Evolutionary conservation across 2,797 vertebrate species (phyloP).

Genomic region (Psittacula echo): DNA sequence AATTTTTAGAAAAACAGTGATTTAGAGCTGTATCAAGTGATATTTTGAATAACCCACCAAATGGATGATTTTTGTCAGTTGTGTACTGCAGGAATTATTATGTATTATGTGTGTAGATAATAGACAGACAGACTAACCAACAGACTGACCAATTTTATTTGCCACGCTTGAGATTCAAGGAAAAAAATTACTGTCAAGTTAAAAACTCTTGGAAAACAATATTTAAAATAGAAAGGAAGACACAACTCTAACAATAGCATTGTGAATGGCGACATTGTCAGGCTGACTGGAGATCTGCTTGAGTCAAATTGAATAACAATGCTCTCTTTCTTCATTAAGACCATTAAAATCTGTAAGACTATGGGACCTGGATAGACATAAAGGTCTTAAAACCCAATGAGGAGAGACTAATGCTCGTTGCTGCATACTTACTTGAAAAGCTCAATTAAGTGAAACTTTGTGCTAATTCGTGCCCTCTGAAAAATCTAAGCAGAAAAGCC

Average conservation of each 20-base stretch:
- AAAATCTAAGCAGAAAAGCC: constrained; percentile 21
- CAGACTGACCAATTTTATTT: neutral
- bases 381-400: constrained; percentile 53
- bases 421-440: constrained; percentile 18
- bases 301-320: constrained; percentile 63
- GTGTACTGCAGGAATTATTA: neutral
- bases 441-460: constrained; percentile 57
- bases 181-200: neutral
- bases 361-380: constrained; percentile 33
- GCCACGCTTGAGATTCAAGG: neutral
- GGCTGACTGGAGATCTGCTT: constrained; percentile 44
- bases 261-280: constrained; percentile 37
- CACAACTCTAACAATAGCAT: neutral
- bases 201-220: constrained; percentile 10
- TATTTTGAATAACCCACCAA: neutral
- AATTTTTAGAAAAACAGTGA: neutral
- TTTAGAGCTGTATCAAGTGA: neutral
- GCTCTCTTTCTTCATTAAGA: constrained; percentile 59
- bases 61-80: neutral
- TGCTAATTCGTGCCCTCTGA: constrained; percentile 19
- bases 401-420: constrained; percentile 33
- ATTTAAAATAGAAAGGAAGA: constrained; percentile 38
- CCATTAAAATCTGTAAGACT: constrained; percentile 45
- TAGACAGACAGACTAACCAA: neutral
- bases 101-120: neutral